phyloP scores from a whole-genome alignment of 1,140 invertebrate species.

The Pogonomyrmex californicus region DNA sequence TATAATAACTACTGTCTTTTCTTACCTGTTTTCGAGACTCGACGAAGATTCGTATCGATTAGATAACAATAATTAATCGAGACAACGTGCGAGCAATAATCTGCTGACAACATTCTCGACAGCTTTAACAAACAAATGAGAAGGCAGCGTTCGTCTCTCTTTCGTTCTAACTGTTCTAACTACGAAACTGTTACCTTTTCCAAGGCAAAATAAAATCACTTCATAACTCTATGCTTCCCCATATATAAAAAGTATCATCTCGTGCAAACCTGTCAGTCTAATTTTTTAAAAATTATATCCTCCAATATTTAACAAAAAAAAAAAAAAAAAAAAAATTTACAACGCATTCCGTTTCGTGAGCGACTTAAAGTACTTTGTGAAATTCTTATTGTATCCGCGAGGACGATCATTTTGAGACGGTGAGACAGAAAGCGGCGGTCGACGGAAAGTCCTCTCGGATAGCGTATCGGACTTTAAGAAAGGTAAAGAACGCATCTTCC shows the following conservation, averaged over 20 bases:
- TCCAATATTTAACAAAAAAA: background rate
- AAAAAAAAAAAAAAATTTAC: background rate
- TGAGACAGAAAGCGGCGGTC: background rate
- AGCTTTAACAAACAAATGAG: constrained; percentile 47
- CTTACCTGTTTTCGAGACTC: constrained; percentile 29
- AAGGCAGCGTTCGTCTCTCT: constrained; percentile 28
- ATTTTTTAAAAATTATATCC: background rate
- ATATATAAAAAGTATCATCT: constrained; percentile 31
- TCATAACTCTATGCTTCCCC: constrained; percentile 43
- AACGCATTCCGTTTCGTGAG: background rate
- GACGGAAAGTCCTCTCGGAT: background rate
- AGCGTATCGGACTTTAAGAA: background rate
- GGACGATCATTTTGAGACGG: background rate
- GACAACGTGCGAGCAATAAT: constrained; percentile 35
- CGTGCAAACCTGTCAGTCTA: constrained; percentile 13
- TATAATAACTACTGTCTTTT: background rate
- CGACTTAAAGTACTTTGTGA: background rate
- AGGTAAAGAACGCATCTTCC: background rate
- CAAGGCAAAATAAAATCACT: constrained; percentile 30
- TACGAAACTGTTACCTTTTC: constrained; percentile 13
- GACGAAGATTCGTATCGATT: constrained; percentile 38
- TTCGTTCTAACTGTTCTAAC: constrained; percentile 30
- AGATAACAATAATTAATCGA: constrained; percentile 53
- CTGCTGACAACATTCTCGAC: constrained; percentile 20
- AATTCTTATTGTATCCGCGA: background rate